Evolutionary conservation across 2,797 vertebrate species (phyloP).

Genomic region (Eospalax fontanierii): DNA sequence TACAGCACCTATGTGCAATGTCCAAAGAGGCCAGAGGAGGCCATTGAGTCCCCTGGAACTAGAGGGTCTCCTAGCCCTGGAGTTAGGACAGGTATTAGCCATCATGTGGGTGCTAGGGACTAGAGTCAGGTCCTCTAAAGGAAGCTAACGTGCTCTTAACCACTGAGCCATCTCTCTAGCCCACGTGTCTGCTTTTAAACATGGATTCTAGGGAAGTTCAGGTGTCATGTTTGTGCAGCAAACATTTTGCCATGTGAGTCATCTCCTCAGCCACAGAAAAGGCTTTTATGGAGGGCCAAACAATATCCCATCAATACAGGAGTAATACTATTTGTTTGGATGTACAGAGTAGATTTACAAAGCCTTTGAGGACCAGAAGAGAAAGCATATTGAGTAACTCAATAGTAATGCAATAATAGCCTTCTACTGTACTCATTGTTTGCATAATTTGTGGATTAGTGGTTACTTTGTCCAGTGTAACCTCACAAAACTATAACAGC

Average conservation of each 20-base stretch:
- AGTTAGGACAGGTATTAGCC: no score
- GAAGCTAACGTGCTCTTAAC: no score
- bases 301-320: conserved; percentile 59
- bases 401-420: conserved; percentile 77
- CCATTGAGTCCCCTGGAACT: no score
- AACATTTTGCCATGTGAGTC: neutral
- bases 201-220: neutral
- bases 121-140: no score
- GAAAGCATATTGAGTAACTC: conserved; percentile 77
- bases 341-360: conserved; percentile 68
- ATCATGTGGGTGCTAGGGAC: no score
- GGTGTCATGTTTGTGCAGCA: neutral
- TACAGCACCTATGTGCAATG: no score
- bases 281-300: neutral
- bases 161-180: no score
- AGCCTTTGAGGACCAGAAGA: conserved; percentile 75
- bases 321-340: conserved; percentile 68
- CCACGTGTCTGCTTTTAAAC: neutral
- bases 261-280: neutral
- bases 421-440: conserved; percentile 65
- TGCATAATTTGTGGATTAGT: conserved; percentile 75
- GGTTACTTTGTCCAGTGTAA: conserved; percentile 73
- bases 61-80: no score
- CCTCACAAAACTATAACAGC: conserved; percentile 80
- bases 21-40: no score